These are phyloP conservation scores for Anoplophora glabripennis DNA, from an alignment of 1,140 invertebrate species.

Conservation along the genomic window DNA sequence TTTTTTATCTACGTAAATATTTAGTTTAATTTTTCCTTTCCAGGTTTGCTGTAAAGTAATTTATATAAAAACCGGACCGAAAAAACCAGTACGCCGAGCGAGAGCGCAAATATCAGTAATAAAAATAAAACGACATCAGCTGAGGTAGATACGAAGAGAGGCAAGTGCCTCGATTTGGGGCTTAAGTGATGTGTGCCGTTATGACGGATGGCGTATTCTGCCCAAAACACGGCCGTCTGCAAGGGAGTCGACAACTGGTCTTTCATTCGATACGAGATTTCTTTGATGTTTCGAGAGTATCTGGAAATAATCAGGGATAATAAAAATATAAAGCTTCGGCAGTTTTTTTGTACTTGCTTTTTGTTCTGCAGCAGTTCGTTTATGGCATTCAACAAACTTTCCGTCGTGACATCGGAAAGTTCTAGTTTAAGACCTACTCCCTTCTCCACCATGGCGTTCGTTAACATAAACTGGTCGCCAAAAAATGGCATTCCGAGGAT, in stretches of 20 bases:
- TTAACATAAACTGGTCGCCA: constrained; percentile 42
- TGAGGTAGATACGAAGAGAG: neutral
- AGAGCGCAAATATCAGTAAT: neutral
- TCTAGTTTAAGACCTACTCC: constrained; percentile 8
- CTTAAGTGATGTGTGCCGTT: neutral
- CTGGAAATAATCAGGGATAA: neutral
- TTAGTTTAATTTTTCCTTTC: too few species aligned
- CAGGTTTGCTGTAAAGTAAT: too few species aligned
- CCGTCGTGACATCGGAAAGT: neutral
- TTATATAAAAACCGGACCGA: too few species aligned
- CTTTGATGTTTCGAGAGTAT: neutral
- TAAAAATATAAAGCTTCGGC: too few species aligned
- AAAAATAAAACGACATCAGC: neutral
- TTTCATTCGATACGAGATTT: neutral
- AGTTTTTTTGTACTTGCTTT: constrained; percentile 3
- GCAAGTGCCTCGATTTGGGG: neutral
- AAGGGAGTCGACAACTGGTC: neutral
- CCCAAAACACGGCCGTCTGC: neutral
- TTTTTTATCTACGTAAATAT: too few species aligned
- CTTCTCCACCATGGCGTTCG: constrained; percentile 30
- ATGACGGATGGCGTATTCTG: neutral
- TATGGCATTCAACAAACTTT: neutral
- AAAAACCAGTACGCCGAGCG: neutral
- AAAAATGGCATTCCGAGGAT: constrained; percentile 50
- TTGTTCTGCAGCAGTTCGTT: neutral